These are phyloP conservation scores for Gymnocheta viridis DNA, from an alignment of 2,888 invertebrate species.

Conservation along the genomic window DNA sequence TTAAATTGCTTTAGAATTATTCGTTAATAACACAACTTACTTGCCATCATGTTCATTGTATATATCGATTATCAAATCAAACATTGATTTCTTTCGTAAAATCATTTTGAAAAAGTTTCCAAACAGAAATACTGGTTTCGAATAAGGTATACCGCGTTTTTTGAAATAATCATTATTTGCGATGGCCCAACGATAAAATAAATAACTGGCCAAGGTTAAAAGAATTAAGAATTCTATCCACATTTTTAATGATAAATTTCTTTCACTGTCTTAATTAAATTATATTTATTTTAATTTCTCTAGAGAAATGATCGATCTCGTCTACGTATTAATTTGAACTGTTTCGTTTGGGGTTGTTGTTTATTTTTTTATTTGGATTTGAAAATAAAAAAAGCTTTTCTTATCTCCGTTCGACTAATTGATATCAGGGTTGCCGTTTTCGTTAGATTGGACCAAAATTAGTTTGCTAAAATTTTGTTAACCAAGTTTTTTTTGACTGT, in stretches of 20 bases:
- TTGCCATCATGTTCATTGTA: conserved; percentile 81
- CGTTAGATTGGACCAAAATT: background rate
- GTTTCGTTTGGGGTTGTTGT: conserved; percentile 14
- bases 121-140: conserved; percentile 72
- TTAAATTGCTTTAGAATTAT: background rate
- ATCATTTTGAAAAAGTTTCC: conserved; percentile 74
- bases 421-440: background rate
- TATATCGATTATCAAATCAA: conserved; percentile 83
- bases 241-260: conserved; percentile 65
- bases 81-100: conserved; percentile 82
- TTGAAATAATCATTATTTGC: conserved; percentile 73
- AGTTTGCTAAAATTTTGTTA: background rate
- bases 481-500: background rate
- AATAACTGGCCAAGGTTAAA: conserved; percentile 62
- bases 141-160: conserved; percentile 73
- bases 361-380: conserved; percentile 34
- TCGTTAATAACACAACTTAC: conserved; percentile 72
- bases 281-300: background rate
- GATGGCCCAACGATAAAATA: conserved; percentile 75
- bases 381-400: conserved; percentile 18
- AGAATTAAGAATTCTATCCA: conserved; percentile 73
- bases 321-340: conserved; percentile 24
- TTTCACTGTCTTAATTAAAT: background rate
- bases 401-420: conserved; percentile 3
- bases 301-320: conserved; percentile 33